Percentiles rank a stretch among this genome's conserved stretches.
Evolutionary conservation across 2,797 vertebrate genomes (phyloP).

Genomic region (Selene dorsalis): DNA sequence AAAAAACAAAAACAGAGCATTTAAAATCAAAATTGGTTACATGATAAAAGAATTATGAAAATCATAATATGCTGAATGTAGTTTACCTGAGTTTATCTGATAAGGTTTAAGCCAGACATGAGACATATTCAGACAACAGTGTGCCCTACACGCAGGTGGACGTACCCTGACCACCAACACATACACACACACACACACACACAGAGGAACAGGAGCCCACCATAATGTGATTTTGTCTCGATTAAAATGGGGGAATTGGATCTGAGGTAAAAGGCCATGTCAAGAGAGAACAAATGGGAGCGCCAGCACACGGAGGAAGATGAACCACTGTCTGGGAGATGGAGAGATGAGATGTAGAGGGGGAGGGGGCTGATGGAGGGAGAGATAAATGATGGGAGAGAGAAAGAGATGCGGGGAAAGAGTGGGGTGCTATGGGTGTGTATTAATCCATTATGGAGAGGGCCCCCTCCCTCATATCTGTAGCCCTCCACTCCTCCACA

Average conservation of each 20-base stretch:
- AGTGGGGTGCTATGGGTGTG: slow-evolving; percentile 39
- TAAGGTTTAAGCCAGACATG: slow-evolving; percentile 4
- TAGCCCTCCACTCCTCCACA: slow-evolving; percentile 39
- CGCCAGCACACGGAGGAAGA: slow-evolving; percentile 69
- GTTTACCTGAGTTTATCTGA: background rate
- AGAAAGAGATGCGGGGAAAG: background rate
- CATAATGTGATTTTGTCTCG: slow-evolving; percentile 78
- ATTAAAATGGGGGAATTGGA: slow-evolving; percentile 85
- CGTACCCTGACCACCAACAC: slow-evolving; percentile 21
- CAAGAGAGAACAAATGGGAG: slow-evolving; percentile 80
- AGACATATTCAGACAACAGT: slow-evolving; percentile 14
- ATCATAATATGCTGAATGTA: background rate
- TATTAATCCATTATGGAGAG: slow-evolving; percentile 67
- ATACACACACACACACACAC: slow-evolving; percentile 11
- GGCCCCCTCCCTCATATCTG: slow-evolving; percentile 47
- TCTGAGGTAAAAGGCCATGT: slow-evolving; percentile 83
- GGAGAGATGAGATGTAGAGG: slow-evolving; percentile 66
- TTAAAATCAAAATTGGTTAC: background rate
- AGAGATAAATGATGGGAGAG: slow-evolving; percentile 41
- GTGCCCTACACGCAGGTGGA: slow-evolving; percentile 24
- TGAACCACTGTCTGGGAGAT: slow-evolving; percentile 79
- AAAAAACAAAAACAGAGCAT: background rate
- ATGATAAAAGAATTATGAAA: background rate
- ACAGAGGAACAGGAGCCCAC: slow-evolving; percentile 58
- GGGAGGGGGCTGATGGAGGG: slow-evolving; percentile 51